Conservation (phyloP, 2,113 vertebrate species). For the Oncorhynchus tshawytscha region DNA sequence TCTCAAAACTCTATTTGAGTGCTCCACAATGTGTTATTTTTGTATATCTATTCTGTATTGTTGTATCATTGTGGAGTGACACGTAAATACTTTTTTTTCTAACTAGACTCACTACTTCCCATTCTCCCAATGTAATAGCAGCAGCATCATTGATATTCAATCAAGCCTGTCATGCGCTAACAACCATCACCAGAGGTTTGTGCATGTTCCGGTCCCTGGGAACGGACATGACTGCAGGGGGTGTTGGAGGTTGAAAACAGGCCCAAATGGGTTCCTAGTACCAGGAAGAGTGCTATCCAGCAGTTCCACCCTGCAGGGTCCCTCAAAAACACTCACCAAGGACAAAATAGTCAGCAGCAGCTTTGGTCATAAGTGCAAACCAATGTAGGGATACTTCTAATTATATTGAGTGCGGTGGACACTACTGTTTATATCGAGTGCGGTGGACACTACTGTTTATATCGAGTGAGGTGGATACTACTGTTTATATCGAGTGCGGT, state of each 20-base stretch:
- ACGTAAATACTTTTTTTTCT: too few relatives aligned
- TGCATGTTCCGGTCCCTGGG: neutral
- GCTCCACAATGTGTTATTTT: conserved; percentile 17
- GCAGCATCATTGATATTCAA: neutral
- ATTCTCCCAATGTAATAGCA: neutral
- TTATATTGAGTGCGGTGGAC: too few relatives aligned
- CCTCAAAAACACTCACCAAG: neutral
- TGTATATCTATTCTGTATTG: too few relatives aligned
- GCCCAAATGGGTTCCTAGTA: neutral
- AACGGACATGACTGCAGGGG: neutral
- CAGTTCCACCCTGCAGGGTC: neutral
- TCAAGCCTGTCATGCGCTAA: neutral
- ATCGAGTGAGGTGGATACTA: too few relatives aligned
- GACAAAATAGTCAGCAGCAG: neutral
- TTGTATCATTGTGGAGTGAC: too few relatives aligned
- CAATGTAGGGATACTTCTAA: too few relatives aligned
- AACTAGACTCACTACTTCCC: neutral
- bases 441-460: too few relatives aligned
- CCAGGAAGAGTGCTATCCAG: neutral
- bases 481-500: too few relatives aligned
- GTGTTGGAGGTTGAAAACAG: neutral
- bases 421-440: too few relatives aligned
- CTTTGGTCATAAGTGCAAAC: too few relatives aligned
- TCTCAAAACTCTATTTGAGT: too few relatives aligned
- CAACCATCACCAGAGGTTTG: neutral